phyloP scores from a whole-genome alignment of 2,888 invertebrate genomes.

The Prosapia bicincta region DNA sequence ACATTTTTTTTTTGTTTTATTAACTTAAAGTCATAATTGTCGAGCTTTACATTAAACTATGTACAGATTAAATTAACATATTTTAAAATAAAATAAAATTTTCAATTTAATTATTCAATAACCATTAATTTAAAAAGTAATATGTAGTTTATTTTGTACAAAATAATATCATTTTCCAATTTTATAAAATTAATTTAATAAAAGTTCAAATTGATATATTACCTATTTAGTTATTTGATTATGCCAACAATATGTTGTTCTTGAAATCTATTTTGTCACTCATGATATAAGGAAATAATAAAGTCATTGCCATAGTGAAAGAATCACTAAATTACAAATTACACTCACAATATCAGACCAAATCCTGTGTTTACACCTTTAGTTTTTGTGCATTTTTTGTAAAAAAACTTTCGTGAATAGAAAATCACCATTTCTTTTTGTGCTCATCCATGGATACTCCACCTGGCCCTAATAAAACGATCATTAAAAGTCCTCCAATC shows the following conservation, averaged over 20 bases:
- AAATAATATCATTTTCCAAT: not conserved
- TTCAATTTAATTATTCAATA: not conserved
- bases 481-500: slow-evolving; percentile 96
- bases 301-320: not conserved
- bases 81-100: not conserved
- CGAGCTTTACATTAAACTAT: too few relatives aligned
- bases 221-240: not conserved
- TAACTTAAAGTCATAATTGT: too few relatives aligned
- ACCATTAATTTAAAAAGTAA: not conserved
- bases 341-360: not conserved
- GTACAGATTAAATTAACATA: not conserved
- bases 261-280: not conserved
- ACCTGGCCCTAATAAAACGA: slow-evolving; percentile 96
- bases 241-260: not conserved
- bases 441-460: slow-evolving; percentile 99
- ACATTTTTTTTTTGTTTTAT: too few relatives aligned
- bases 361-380: not conserved
- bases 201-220: not conserved
- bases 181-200: not conserved
- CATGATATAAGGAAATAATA: not conserved
- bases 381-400: not conserved
- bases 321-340: not conserved
- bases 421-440: slow-evolving; percentile 90
- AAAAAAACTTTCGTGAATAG: not conserved
- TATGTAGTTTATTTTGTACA: not conserved